A percentile compares a stretch with the other conserved stretches of the same genome.
Conservation (phyloP, 1,140 invertebrate species). For the Calephelis nemesis region DNA sequence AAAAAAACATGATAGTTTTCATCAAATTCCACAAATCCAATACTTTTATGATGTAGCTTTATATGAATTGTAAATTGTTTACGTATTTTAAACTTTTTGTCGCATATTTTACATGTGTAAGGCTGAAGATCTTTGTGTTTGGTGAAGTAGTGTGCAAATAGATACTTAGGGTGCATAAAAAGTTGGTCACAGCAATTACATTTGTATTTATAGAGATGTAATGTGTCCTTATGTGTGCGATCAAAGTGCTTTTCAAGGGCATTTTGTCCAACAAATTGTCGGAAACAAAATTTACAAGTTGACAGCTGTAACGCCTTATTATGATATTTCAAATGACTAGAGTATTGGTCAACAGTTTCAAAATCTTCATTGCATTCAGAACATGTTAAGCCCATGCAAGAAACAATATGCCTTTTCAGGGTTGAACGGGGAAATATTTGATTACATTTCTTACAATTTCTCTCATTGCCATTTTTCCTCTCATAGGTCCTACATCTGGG, state of each 20-base stretch:
- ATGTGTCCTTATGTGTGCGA: conserved; percentile 39
- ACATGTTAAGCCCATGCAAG: conserved; percentile 47
- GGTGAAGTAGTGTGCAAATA: conserved; percentile 58
- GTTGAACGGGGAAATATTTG: conserved; percentile 23
- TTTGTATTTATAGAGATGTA: conserved; percentile 58
- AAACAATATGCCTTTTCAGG: conserved; percentile 33
- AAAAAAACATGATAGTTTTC: conserved; percentile 61
- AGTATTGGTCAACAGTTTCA: conserved; percentile 35
- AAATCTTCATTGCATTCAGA: conserved; percentile 37
- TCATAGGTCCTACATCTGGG: not conserved
- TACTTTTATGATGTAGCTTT: conserved; percentile 52
- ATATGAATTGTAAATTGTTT: conserved; percentile 64
- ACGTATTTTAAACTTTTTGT: conserved; percentile 50
- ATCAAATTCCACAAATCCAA: conserved; percentile 66
- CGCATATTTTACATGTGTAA: conserved; percentile 60
- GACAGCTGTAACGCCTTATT: conserved; percentile 31
- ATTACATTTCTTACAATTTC: conserved; percentile 41
- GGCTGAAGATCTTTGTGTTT: conserved; percentile 56
- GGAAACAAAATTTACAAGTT: conserved; percentile 50
- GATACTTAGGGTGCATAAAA: conserved; percentile 57
- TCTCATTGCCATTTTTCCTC: conserved; percentile 10
- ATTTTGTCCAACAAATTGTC: conserved; percentile 44
- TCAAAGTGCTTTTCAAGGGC: conserved; percentile 54
- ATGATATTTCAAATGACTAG: conserved; percentile 43
- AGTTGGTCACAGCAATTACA: conserved; percentile 50